Evolutionary conservation across 2,797 vertebrate genomes (phyloP).

Genomic region (Anabacerthia variegaticeps): DNA sequence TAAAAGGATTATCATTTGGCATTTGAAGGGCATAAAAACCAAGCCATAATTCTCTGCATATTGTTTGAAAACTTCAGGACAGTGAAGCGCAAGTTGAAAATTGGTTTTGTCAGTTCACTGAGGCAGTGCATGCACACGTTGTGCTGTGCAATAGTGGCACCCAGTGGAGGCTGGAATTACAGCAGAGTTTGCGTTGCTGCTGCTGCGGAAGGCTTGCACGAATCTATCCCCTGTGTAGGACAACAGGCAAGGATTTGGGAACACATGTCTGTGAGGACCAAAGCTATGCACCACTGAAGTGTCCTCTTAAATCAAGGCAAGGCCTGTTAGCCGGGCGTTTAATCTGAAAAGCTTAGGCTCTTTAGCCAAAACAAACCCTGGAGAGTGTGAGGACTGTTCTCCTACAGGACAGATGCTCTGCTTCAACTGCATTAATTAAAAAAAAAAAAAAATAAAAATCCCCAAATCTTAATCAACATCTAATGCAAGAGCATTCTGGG

Average conservation of each 20-base stretch:
- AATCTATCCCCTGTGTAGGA: neutral
- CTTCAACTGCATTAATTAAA: neutral
- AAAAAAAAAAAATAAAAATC: neutral
- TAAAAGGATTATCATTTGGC: neutral
- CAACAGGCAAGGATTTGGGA: neutral
- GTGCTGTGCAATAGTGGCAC: slow-evolving; percentile 65
- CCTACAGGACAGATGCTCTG: neutral
- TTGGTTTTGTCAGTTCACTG: neutral
- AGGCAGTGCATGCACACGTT: rapidly evolving
- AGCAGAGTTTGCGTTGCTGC: neutral
- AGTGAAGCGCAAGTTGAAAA: neutral
- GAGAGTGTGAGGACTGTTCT: neutral
- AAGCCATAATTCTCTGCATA: neutral
- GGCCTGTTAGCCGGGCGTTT: rapidly evolving
- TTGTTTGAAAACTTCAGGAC: neutral
- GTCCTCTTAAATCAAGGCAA: neutral
- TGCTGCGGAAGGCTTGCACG: neutral
- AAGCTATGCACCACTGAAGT: neutral
- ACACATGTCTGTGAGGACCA: neutral
- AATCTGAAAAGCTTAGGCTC: neutral
- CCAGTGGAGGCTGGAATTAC: slow-evolving; percentile 60
- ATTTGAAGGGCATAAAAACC: neutral
- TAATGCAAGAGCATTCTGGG: neutral
- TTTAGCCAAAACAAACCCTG: neutral
- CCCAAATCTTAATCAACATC: neutral